A percentile compares a stretch with the other conserved stretches of the same genome.
These are phyloP conservation scores for Erynnis tages DNA, from an alignment of 2,888 invertebrate species.

Conservation along the genomic window DNA sequence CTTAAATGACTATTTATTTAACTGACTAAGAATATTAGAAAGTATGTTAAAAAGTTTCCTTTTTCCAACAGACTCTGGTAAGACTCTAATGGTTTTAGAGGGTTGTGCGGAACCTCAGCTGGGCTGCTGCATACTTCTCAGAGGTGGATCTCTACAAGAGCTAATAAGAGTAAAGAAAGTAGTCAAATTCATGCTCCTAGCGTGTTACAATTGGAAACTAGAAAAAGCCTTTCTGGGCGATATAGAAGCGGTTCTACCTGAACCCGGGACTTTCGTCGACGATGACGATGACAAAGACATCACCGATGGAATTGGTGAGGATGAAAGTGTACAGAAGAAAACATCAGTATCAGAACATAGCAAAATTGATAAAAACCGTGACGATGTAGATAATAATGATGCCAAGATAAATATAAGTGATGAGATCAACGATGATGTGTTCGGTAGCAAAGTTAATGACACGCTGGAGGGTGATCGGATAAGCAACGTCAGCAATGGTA, in stretches of 20 bases:
- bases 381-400: conserved; percentile 26
- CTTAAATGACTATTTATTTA: too few relatives aligned
- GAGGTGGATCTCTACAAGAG: conserved; percentile 88
- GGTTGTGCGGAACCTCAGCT: conserved; percentile 91
- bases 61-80: conserved; percentile 66
- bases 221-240: conserved; percentile 96
- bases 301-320: neutral
- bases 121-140: conserved; percentile 92
- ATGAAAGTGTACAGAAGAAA: conserved; percentile 19
- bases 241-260: conserved; percentile 83
- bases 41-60: too few relatives aligned
- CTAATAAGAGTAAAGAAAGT: conserved; percentile 91
- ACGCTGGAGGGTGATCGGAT: conserved; percentile 19
- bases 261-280: conserved; percentile 66
- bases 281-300: conserved; percentile 41
- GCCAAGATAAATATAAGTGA: conserved; percentile 32
- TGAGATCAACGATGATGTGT: conserved; percentile 33
- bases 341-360: conserved; percentile 12
- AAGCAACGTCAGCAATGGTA: neutral
- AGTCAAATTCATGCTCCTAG: conserved; percentile 89
- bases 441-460: conserved; percentile 27
- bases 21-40: too few relatives aligned
- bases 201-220: conserved; percentile 94
- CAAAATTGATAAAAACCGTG: conserved; percentile 5
- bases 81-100: conserved; percentile 97